Conservation (phyloP, 2,797 vertebrate species). For the Amphiprion clarkii region DNA sequence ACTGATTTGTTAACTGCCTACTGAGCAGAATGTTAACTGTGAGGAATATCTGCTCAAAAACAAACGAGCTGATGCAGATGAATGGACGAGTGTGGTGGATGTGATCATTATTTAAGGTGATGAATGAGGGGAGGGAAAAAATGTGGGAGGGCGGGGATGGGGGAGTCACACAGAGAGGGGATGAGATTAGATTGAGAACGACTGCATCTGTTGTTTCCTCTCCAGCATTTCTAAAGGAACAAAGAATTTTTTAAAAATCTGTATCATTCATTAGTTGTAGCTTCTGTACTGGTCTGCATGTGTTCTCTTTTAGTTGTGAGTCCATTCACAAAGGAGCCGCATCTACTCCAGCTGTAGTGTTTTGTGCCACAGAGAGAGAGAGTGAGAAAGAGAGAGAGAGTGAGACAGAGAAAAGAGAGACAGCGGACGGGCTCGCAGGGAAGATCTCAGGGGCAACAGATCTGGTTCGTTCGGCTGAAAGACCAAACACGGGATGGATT, state of each 20-base stretch:
- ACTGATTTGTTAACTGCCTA: not conserved
- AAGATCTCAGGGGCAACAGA: slow-evolving; percentile 65
- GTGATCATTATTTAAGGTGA: slow-evolving; percentile 52
- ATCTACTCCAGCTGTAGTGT: slow-evolving; percentile 46
- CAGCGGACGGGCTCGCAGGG: slow-evolving; percentile 30
- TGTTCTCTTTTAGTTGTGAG: slow-evolving; percentile 20
- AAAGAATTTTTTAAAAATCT: not conserved
- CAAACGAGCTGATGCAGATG: too few species aligned
- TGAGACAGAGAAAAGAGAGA: slow-evolving; percentile 8
- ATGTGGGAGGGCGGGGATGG: slow-evolving; percentile 39
- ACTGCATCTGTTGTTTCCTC: slow-evolving; percentile 18
- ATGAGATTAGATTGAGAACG: slow-evolving; percentile 36
- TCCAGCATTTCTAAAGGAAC: slow-evolving; percentile 24
- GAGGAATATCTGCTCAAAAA: slow-evolving; percentile 6
- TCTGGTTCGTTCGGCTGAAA: slow-evolving; percentile 63
- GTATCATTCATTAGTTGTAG: slow-evolving; percentile 44
- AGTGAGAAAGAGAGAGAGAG: not conserved
- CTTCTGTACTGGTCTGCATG: slow-evolving; percentile 30
- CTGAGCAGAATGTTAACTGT: slow-evolving; percentile 9
- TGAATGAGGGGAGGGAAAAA: slow-evolving; percentile 37
- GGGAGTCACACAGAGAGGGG: slow-evolving; percentile 31
- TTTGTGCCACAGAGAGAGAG: slow-evolving; percentile 30
- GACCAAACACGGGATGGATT: slow-evolving; percentile 72
- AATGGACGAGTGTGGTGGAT: not conserved
- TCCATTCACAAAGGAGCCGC: slow-evolving; percentile 44